Conservation (phyloP, 1,140 invertebrate genomes). For the Mycetomoellerius zeteki region DNA sequence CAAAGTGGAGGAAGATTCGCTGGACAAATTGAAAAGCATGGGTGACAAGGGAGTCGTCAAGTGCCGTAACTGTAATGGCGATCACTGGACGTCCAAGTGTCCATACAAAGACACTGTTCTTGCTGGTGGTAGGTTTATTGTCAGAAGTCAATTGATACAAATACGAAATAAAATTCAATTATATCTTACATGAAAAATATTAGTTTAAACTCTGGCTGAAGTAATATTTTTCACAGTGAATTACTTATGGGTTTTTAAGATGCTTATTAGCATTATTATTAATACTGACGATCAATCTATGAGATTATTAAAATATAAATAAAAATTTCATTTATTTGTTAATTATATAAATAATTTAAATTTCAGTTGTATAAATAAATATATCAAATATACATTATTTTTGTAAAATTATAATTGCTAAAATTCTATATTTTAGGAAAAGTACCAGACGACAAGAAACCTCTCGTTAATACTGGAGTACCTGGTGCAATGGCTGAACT, state of each 20-base stretch:
- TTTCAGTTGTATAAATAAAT: background rate
- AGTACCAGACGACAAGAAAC: slow-evolving; percentile 84
- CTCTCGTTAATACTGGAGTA: slow-evolving; percentile 71
- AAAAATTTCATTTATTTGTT: too few relatives aligned
- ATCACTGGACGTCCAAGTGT: slow-evolving; percentile 99
- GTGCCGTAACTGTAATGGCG: slow-evolving; percentile 98
- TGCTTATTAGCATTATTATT: too few relatives aligned
- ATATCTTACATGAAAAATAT: too few relatives aligned
- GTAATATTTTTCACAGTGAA: too few relatives aligned
- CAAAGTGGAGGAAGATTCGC: slow-evolving; percentile 94
- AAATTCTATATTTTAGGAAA: slow-evolving; percentile 73
- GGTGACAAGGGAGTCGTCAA: slow-evolving; percentile 95
- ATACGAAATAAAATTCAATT: background rate
- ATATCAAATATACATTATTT: background rate
- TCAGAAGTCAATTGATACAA: background rate
- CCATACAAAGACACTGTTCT: slow-evolving; percentile 97
- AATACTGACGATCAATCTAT: too few relatives aligned
- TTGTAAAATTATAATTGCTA: background rate
- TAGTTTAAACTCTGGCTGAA: too few relatives aligned
- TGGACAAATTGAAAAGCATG: slow-evolving; percentile 92
- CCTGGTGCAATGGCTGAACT: slow-evolving; percentile 84
- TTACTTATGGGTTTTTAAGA: too few relatives aligned
- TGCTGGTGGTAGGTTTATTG: slow-evolving; percentile 87
- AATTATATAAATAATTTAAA: too few relatives aligned
- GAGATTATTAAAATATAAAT: too few relatives aligned